Conservation (phyloP, 2,797 vertebrate genomes). For the Podargus strigoides region DNA sequence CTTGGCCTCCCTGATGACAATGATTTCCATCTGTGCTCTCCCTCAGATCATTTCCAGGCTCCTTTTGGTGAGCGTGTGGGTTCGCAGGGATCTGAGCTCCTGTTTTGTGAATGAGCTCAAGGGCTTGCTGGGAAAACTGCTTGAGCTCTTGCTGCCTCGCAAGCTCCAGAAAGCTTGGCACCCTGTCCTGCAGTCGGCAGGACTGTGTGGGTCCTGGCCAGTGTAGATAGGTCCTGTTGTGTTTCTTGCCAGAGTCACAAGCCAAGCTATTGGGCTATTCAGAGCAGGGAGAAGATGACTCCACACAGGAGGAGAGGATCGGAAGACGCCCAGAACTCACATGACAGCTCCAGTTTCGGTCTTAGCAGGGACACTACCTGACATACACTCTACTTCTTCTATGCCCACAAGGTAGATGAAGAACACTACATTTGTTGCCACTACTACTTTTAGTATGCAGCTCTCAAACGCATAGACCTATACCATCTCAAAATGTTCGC, state of each 20-base stretch:
- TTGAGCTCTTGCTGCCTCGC: not conserved
- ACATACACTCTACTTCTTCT: not conserved
- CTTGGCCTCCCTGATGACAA: slow-evolving; percentile 34
- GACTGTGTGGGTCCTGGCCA: not conserved
- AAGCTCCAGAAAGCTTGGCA: not conserved
- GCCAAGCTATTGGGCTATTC: not conserved
- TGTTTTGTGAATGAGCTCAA: not conserved
- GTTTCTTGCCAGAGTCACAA: rapidly evolving
- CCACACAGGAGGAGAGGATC: not conserved
- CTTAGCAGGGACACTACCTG: not conserved
- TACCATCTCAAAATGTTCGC: not conserved
- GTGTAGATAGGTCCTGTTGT: not conserved
- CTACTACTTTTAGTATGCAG: not conserved
- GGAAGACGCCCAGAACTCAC: not conserved
- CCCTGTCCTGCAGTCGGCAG: rapidly evolving
- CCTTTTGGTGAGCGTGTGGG: not conserved
- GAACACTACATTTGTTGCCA: not conserved
- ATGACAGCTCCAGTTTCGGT: not conserved
- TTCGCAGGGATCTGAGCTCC: not conserved
- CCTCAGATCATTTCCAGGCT: slow-evolving; percentile 43
- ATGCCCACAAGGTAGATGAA: not conserved
- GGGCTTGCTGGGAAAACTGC: not conserved
- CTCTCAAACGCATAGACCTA: not conserved
- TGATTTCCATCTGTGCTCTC: slow-evolving; percentile 46
- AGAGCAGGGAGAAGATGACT: not conserved